These are phyloP conservation scores for Catamblyrhynchus diadema DNA, from an alignment of 2,797 vertebrate genomes.

Conservation along the genomic window DNA sequence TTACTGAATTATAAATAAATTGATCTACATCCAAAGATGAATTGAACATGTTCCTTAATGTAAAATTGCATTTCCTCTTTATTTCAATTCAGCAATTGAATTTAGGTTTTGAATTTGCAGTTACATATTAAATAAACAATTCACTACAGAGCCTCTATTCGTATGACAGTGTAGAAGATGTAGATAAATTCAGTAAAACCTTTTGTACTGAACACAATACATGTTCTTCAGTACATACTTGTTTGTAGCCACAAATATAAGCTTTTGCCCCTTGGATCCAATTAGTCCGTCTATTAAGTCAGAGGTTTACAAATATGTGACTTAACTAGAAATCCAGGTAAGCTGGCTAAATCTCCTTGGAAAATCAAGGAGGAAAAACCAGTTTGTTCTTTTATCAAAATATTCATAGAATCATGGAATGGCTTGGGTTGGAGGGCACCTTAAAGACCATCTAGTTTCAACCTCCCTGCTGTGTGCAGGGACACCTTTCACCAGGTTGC, in stretches of 20 bases:
- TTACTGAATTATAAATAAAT: conserved; percentile 11
- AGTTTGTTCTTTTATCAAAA: background rate
- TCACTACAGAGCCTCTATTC: background rate
- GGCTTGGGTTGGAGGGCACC: background rate
- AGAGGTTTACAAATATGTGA: background rate
- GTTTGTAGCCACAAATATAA: background rate
- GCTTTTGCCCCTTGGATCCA: background rate
- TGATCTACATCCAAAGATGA: background rate
- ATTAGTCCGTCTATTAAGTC: background rate
- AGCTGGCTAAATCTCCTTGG: background rate
- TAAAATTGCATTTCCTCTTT: conserved; percentile 11
- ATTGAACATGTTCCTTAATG: background rate
- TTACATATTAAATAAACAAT: background rate
- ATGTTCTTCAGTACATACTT: background rate
- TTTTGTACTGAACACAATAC: background rate
- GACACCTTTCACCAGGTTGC: background rate
- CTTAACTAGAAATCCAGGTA: background rate
- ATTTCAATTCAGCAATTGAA: background rate
- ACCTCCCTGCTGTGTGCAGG: background rate
- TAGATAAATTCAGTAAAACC: background rate
- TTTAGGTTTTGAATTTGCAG: background rate
- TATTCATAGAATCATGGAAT: background rate
- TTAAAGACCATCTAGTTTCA: background rate
- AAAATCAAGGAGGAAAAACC: background rate
- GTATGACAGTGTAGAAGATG: background rate